Percentiles rank a stretch among this genome's conserved stretches.
Evolutionary conservation across 2,113 vertebrate species (phyloP).

Genomic region (Oplegnathus fasciatus): DNA sequence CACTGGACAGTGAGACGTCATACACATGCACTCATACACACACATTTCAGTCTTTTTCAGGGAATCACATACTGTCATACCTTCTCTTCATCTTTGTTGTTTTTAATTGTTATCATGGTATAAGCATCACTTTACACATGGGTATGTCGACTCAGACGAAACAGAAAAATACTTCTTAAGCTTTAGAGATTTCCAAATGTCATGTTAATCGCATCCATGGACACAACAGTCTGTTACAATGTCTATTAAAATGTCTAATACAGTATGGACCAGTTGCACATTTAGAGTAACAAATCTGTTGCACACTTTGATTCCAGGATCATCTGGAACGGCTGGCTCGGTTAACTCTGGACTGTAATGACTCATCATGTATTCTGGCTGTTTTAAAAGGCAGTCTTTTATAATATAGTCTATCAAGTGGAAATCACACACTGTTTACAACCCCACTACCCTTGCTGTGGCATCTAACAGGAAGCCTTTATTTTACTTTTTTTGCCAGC

Average conservation of each 20-base stretch:
- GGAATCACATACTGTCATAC: constrained; percentile 76
- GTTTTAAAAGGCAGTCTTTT: constrained; percentile 41
- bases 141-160: constrained; percentile 23
- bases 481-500: constrained; percentile 50
- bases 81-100: constrained; percentile 63
- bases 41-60: constrained; percentile 76
- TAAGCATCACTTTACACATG: constrained; percentile 51
- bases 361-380: constrained; percentile 34
- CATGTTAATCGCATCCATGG: constrained; percentile 25
- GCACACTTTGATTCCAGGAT: constrained; percentile 27
- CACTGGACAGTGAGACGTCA: constrained; percentile 34
- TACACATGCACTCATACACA: constrained; percentile 21
- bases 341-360: constrained; percentile 29
- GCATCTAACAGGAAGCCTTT: constrained; percentile 40
- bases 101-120: constrained; percentile 70
- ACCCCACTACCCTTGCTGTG: constrained; percentile 29
- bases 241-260: constrained; percentile 30
- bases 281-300: constrained; percentile 32
- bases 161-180: constrained; percentile 20
- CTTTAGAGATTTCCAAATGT: constrained; percentile 35
- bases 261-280: constrained; percentile 34
- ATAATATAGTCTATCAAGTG: constrained; percentile 29
- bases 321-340: constrained; percentile 35
- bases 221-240: constrained; percentile 32
- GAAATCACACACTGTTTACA: constrained; percentile 40